Evolutionary conservation across 2,888 invertebrate species (phyloP).

Genomic region (Netelia virgata): DNA sequence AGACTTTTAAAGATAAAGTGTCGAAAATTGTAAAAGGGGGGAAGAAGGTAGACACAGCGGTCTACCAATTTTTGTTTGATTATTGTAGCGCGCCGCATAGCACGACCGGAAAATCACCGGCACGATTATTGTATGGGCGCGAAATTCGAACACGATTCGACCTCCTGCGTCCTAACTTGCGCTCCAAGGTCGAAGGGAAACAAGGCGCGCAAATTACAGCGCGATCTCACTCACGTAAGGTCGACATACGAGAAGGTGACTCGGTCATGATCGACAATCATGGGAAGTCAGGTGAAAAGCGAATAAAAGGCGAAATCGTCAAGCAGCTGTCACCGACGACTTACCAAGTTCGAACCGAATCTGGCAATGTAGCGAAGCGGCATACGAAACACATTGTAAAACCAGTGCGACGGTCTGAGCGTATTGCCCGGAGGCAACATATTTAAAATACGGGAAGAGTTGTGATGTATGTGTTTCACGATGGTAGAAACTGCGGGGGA

Average conservation of each 20-base stretch:
- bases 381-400: too few relatives aligned
- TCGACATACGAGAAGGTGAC: too few relatives aligned
- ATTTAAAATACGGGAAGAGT: too few relatives aligned
- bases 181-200: too few relatives aligned
- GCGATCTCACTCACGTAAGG: too few relatives aligned
- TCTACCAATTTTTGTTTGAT: slow-evolving; percentile 55
- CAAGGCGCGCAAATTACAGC: too few relatives aligned
- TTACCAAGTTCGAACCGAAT: slow-evolving; percentile 10
- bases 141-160: slow-evolving; percentile 41
- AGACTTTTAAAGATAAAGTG: slow-evolving; percentile 58
- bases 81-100: slow-evolving; percentile 54
- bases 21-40: slow-evolving; percentile 53
- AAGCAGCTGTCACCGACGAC: slow-evolving; percentile 37
- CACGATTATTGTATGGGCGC: slow-evolving; percentile 20
- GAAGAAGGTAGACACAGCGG: slow-evolving; percentile 35
- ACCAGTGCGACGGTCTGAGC: too few relatives aligned
- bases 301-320: slow-evolving; percentile 33
- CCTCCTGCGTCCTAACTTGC: too few relatives aligned
- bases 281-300: slow-evolving; percentile 2
- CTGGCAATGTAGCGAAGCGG: too few relatives aligned
- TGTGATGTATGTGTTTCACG: too few relatives aligned
- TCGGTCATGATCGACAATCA: neutral
- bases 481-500: too few relatives aligned
- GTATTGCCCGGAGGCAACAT: too few relatives aligned
- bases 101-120: slow-evolving; percentile 58